phyloP scores from a whole-genome alignment of 2,797 vertebrate species.

The Thalassophryne amazonica region DNA sequence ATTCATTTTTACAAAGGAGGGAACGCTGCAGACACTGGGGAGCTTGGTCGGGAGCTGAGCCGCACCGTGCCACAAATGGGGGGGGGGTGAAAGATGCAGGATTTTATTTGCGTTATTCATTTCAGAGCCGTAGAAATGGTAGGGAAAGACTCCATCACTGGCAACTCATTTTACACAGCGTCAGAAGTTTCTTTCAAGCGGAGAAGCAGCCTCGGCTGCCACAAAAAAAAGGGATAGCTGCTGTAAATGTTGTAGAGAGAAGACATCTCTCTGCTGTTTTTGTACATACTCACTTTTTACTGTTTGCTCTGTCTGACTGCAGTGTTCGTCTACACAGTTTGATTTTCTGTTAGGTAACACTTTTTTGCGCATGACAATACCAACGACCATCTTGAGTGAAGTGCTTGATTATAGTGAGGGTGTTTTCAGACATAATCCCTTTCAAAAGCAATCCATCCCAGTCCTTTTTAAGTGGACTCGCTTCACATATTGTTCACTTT shows the following conservation, averaged over 20 bases:
- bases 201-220: constrained; percentile 21
- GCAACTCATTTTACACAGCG: constrained; percentile 22
- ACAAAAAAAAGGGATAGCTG: constrained; percentile 42
- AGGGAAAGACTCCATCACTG: constrained; percentile 13
- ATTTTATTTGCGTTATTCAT: constrained; percentile 46
- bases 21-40: constrained; percentile 39
- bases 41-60: constrained; percentile 43
- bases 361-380: constrained; percentile 23
- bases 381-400: constrained; percentile 42
- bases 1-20: constrained; percentile 59
- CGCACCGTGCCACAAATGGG: constrained; percentile 24
- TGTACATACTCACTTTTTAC: constrained; percentile 44
- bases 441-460: not conserved
- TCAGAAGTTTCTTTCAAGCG: constrained; percentile 38
- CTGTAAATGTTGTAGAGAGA: constrained; percentile 42
- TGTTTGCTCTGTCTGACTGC: constrained; percentile 33
- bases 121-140: constrained; percentile 7
- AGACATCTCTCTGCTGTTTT: constrained; percentile 49
- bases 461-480: too few species aligned
- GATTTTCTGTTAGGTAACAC: constrained; percentile 47
- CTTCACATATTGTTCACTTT: too few species aligned
- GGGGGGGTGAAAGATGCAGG: constrained; percentile 10
- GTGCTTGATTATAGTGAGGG: constrained; percentile 54
- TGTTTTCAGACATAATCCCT: constrained; percentile 25
- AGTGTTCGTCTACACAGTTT: constrained; percentile 35